Conservation (phyloP, 2,113 vertebrate species). For the Odocoileus virginianus region DNA sequence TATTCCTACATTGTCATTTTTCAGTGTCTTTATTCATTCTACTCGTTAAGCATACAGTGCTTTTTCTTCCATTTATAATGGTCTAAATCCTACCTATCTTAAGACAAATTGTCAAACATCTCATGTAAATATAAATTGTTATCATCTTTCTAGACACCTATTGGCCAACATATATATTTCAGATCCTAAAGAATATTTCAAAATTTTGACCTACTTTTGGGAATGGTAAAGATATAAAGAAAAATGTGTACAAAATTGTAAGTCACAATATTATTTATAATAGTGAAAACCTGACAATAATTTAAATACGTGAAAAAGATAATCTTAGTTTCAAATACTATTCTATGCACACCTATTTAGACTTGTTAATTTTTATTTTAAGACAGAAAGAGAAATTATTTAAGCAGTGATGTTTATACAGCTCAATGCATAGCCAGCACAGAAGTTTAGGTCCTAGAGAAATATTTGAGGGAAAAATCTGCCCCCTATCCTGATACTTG, state of each 20-base stretch:
- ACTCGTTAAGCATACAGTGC: not conserved
- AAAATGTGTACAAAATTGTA: not conserved
- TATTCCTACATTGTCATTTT: not conserved
- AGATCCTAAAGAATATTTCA: not conserved
- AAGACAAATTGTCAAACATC: not conserved
- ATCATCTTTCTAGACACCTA: not conserved
- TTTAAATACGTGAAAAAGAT: not conserved
- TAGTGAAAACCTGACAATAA: not conserved
- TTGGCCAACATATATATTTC: not conserved
- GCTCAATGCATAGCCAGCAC: not conserved
- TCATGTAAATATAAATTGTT: not conserved
- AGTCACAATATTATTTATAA: not conserved
- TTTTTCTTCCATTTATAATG: not conserved
- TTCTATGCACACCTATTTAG: not conserved
- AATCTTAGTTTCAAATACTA: not conserved
- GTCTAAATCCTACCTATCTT: not conserved
- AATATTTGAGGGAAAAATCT: not conserved
- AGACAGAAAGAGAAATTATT: not conserved
- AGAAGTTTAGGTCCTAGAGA: not conserved
- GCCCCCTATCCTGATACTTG: not conserved
- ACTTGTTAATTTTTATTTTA: not conserved
- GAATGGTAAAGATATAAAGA: not conserved
- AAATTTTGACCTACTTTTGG: not conserved
- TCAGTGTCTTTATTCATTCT: not conserved
- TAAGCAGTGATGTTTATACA: not conserved